phyloP scores from a whole-genome alignment of 2,113 vertebrate genomes.

The Himantopus leucocephalus region DNA sequence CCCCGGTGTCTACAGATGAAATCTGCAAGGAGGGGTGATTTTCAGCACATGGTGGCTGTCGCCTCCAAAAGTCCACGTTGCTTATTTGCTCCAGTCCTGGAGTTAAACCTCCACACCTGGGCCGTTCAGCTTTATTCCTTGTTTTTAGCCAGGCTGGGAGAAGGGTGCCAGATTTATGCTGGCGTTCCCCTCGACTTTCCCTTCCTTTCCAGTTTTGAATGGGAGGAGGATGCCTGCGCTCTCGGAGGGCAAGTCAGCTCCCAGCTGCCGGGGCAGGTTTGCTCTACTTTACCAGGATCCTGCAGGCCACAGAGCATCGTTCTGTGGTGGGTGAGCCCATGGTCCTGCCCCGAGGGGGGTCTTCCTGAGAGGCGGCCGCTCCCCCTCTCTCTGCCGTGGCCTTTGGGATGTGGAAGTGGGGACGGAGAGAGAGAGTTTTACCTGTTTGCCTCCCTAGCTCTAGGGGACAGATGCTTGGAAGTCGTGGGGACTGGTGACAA shows the following conservation, averaged over 20 bases:
- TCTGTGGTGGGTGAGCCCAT: neutral
- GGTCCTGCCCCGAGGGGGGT: neutral
- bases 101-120: neutral
- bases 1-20: neutral
- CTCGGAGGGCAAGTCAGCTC: neutral
- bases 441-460: neutral
- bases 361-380: rapidly evolving
- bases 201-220: neutral
- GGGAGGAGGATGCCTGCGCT: neutral
- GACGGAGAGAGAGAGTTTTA: neutral
- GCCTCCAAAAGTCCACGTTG: neutral
- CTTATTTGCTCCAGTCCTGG: neutral
- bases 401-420: neutral
- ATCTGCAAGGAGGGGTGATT: neutral
- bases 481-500: neutral
- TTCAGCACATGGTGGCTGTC: neutral
- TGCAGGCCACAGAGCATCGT: neutral
- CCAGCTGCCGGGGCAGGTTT: neutral
- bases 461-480: neutral
- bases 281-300: neutral
- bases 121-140: neutral
- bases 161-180: neutral
- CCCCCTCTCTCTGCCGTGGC: neutral
- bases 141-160: neutral
- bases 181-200: neutral